Conservation (phyloP, 2,797 vertebrate genomes). For the Myripristis murdjan region DNA sequence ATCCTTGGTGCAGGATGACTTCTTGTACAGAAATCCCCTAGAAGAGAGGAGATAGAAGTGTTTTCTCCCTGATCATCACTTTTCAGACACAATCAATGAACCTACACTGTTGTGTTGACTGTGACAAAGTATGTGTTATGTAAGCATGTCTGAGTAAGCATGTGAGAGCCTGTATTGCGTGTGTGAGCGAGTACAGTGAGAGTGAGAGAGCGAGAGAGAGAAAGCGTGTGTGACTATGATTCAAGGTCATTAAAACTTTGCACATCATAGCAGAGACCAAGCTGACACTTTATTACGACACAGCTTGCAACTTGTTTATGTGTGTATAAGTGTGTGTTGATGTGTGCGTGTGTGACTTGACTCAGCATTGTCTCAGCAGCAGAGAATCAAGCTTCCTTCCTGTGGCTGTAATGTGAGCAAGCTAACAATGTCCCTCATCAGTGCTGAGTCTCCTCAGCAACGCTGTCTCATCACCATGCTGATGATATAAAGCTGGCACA, state of each 20-base stretch:
- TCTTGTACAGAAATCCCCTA: conserved; percentile 41
- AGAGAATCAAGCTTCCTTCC: conserved; percentile 54
- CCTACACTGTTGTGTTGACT: conserved; percentile 4
- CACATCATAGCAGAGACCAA: conserved; percentile 26
- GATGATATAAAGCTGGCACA: conserved; percentile 24
- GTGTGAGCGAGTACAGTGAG: background rate
- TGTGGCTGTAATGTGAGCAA: conserved; percentile 59
- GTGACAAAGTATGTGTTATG: conserved; percentile 4
- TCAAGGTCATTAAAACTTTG: conserved; percentile 44
- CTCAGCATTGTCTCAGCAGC: conserved; percentile 66
- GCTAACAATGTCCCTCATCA: conserved; percentile 47
- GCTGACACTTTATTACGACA: conserved; percentile 21
- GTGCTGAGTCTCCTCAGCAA: conserved; percentile 40
- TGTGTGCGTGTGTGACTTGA: conserved; percentile 40
- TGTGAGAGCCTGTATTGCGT: background rate
- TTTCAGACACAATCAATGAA: conserved; percentile 53
- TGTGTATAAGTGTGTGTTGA: background rate
- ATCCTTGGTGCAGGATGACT: background rate
- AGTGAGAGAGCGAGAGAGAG: conserved; percentile 6
- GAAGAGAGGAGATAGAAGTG: conserved; percentile 1
- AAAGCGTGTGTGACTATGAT: conserved; percentile 26
- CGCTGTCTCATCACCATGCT: conserved; percentile 43
- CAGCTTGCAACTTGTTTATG: conserved; percentile 25
- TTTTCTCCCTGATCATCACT: conserved; percentile 57
- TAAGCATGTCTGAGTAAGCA: conserved; percentile 31